Evolutionary conservation across 2,888 invertebrate species (phyloP), one percentile per base, ranked within the genome.

Genomic region (Caenorhabditis plicata): DNA sequence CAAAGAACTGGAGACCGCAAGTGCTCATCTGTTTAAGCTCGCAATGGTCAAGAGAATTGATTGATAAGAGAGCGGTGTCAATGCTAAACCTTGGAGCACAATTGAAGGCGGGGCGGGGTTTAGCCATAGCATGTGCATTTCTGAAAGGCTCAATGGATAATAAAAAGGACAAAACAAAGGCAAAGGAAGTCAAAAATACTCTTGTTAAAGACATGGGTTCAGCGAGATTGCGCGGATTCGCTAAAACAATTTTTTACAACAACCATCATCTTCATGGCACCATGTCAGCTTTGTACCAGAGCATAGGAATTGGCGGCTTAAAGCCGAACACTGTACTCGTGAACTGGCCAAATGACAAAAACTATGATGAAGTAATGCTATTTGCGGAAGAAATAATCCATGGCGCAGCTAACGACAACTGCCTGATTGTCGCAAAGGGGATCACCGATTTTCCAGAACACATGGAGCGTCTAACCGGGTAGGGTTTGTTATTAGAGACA

Each of bases 1-100:
- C 96, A 46, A 96, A 98, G 85, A 98, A 98, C 85, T 98, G 96
- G 96, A 87, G 85, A 52, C 96, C 96, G n/a, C 96, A 96, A 84
- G 89, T 99, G 73, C 85, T 98, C 65, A 89, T 98, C 68, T 86
- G 98, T 7, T n/a, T 88, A 88, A 64, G 92, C 92, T 85, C 85
- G 90, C 41, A 91, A 89, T 75, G 87, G 88, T 74, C 74, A 17
- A 72, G 71, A 33, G 71, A 77, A 38, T 54, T 72, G 48, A 77
- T 76, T 32, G 79, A 79, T 48, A 61, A 71, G 50, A 55, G 78
- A 44, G 64, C 70, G 7, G 44, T 73, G 54, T 94, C 93, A 83
- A 87, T 98, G 82, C 88, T 98, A 79, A 88, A 93, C 26, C 91
- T 98, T 83, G 92, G 94, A 41, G 89, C 90, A 70, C 98, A 99